Evolutionary conservation across 2,113 vertebrate genomes (phyloP).

Genomic region (Rhagologus leucostigma): DNA sequence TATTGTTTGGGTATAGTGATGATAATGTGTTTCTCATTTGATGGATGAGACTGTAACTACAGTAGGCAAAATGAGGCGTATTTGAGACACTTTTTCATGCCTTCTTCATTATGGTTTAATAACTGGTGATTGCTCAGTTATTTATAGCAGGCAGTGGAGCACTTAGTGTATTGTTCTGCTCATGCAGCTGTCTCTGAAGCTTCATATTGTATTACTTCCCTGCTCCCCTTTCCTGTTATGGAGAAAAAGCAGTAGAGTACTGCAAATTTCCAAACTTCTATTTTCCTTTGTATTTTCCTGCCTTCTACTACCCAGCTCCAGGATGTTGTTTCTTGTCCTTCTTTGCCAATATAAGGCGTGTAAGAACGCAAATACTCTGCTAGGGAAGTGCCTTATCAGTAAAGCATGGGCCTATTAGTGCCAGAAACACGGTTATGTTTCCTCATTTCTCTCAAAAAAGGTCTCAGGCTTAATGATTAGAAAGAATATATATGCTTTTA

Average conservation of each 20-base stretch:
- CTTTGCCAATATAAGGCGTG: constrained; percentile 4
- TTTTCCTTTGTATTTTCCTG: not conserved
- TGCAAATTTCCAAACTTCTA: not conserved
- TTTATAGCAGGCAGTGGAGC: constrained; percentile 11
- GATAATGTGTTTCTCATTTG: not conserved
- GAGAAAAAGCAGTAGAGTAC: not conserved
- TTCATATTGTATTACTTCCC: not conserved
- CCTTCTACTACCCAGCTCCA: not conserved
- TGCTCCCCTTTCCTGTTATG: not conserved
- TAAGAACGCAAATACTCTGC: not conserved
- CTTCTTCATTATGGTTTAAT: constrained; percentile 52
- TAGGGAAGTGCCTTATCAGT: constrained; percentile 13
- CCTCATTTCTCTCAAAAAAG: not conserved
- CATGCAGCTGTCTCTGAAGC: constrained; percentile 1
- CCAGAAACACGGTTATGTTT: not conserved
- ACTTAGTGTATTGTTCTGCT: constrained; percentile 35
- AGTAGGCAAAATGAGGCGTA: not conserved
- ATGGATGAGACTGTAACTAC: constrained; percentile 2
- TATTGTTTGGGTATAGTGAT: not conserved
- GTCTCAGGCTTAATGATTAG: not conserved
- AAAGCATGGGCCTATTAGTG: not conserved
- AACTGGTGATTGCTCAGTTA: constrained; percentile 50
- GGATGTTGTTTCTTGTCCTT: not conserved
- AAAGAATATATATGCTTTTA: not conserved
- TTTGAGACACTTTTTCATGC: constrained; percentile 15